Conservation (phyloP, 2,797 vertebrate genomes). For the Hoplostethus atlanticus region DNA sequence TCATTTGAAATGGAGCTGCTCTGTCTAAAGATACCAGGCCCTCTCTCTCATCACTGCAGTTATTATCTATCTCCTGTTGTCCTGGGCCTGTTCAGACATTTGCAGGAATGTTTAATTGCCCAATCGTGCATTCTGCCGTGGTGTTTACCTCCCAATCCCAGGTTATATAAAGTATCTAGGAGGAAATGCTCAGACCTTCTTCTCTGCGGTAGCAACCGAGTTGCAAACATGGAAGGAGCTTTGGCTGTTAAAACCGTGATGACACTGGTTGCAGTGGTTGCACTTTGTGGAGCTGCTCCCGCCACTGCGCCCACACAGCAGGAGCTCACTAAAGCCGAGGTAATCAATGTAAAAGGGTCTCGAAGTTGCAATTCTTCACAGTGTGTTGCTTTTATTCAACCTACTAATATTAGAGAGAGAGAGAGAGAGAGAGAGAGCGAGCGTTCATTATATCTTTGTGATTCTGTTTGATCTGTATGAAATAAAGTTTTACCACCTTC, state of each 20-base stretch:
- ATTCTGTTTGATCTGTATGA: not conserved
- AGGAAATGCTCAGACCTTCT: not conserved
- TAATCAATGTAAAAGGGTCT: conserved; percentile 28
- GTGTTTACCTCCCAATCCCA: conserved; percentile 1
- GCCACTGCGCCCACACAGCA: conserved; percentile 30
- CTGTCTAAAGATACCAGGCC: too few species aligned
- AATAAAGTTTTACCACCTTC: too few species aligned
- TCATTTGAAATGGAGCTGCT: too few species aligned
- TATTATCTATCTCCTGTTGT: not conserved
- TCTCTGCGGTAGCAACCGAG: conserved; percentile 9
- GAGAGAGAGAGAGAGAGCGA: not conserved
- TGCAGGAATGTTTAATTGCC: conserved; percentile 51
- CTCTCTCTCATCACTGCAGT: not conserved
- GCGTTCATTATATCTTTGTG: too few species aligned
- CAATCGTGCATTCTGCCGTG: conserved; percentile 14
- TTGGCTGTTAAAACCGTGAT: conserved; percentile 17
- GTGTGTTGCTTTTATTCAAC: not conserved
- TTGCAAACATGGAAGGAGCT: conserved; percentile 39
- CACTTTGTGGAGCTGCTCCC: conserved; percentile 41
- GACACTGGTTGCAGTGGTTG: not conserved
- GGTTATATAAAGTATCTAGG: not conserved
- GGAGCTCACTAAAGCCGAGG: conserved; percentile 60
- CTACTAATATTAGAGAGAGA: not conserved
- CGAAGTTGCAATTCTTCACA: not conserved
- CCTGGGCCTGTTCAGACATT: conserved; percentile 57